These are phyloP conservation scores for Apodemia duryi DNA, from an alignment of 2,888 invertebrate species.

Conservation along the genomic window DNA sequence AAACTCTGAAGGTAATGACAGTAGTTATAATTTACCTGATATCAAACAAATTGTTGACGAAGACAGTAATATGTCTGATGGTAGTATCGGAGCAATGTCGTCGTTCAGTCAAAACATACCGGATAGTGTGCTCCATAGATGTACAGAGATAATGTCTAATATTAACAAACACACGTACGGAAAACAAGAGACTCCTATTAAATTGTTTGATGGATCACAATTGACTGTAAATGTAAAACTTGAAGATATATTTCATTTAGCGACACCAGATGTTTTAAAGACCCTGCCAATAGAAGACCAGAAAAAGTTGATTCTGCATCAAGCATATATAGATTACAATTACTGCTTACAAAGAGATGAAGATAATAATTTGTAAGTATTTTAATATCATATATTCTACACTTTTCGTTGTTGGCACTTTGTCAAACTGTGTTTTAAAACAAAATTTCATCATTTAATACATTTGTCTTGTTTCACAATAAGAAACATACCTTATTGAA, in stretches of 20 bases:
- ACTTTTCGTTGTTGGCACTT: too few species aligned
- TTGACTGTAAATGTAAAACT: constrained; percentile 39
- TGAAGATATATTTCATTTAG: constrained; percentile 47
- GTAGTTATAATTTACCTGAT: constrained; percentile 29
- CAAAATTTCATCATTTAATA: too few species aligned
- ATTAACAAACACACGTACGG: constrained; percentile 34
- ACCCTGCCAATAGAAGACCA: constrained; percentile 31
- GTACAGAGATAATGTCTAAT: constrained; percentile 29
- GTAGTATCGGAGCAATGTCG: constrained; percentile 43
- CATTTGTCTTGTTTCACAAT: too few species aligned
- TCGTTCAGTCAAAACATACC: constrained; percentile 35
- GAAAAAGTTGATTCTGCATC: constrained; percentile 44
- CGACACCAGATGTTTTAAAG: constrained; percentile 40
- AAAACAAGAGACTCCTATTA: constrained; percentile 9
- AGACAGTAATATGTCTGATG: constrained; percentile 43
- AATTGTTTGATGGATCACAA: constrained; percentile 35
- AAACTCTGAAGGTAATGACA: not conserved
- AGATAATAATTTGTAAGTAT: constrained; percentile 60
- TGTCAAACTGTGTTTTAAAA: too few species aligned
- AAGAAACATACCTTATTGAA: too few species aligned
- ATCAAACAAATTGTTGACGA: constrained; percentile 37
- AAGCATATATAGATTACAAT: constrained; percentile 49
- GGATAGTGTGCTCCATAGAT: constrained; percentile 32
- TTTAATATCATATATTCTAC: too few species aligned
- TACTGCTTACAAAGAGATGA: constrained; percentile 45